phyloP scores from a whole-genome alignment of 1,140 invertebrate genomes.

The Drosophila elegans region DNA sequence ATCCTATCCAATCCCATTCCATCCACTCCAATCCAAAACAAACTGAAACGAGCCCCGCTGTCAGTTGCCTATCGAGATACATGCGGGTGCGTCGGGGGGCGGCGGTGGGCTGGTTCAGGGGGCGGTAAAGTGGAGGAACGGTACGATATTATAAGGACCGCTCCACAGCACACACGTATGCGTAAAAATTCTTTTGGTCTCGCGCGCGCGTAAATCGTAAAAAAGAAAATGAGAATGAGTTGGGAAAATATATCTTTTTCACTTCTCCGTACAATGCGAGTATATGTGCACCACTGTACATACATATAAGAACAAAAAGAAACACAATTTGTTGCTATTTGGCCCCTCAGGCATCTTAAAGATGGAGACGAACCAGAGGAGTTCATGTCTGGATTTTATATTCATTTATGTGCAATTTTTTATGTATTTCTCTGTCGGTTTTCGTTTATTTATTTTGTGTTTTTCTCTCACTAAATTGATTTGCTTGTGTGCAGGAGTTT shows the following conservation, averaged over 20 bases:
- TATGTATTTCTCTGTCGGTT: constrained; percentile 14
- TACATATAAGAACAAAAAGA: constrained; percentile 1
- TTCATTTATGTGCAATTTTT: constrained; percentile 45
- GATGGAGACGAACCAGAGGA: constrained; percentile 10
- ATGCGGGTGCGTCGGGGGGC: constrained; percentile 21
- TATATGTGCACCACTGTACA: not conserved
- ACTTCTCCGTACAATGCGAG: not conserved
- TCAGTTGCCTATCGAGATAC: constrained; percentile 62
- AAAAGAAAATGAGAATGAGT: constrained; percentile 45
- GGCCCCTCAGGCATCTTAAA: constrained; percentile 11
- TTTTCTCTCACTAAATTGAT: constrained; percentile 34
- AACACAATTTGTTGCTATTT: constrained; percentile 25
- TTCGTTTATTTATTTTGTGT: constrained; percentile 29
- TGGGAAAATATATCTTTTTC: constrained; percentile 20
- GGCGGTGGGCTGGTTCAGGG: not conserved
- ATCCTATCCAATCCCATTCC: constrained; percentile 30
- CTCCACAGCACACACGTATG: constrained; percentile 34
- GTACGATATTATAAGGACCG: constrained; percentile 18
- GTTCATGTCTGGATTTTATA: constrained; percentile 35
- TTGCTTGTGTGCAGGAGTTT: constrained; percentile 28
- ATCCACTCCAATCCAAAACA: constrained; percentile 40
- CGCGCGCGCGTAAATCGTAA: constrained; percentile 66
- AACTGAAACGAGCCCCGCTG: constrained; percentile 34
- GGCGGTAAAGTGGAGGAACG: not conserved
- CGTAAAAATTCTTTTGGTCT: constrained; percentile 63